Base-by-base conservation (phyloP, 2,888 invertebrate species). In the Cosmopolites sordidus region DNA sequence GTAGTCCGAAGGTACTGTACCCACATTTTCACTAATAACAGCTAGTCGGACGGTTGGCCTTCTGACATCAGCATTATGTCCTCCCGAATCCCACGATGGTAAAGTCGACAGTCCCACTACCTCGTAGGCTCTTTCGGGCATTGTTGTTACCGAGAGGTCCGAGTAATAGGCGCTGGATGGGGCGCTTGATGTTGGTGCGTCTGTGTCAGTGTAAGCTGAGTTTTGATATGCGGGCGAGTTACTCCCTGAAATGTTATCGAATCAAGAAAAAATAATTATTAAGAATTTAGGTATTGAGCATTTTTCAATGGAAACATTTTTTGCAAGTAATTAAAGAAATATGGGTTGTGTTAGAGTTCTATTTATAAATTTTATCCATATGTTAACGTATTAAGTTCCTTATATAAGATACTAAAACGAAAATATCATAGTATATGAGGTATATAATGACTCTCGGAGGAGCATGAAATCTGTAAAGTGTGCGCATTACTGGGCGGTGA, bases 81-180 rank as follows among this genome's bases (percentile, higher is more conserved):
- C 42, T 27, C 50, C 38, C 6, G 45, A 22, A 2, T 70, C 70
- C 72, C 78, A 78, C 53, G 73, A 71, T 4, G 78, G 76, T 70
- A 77, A 72, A 42, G 78, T 76, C 40, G 76, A 75, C 41, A 79
- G 69, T 12, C 81, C 82, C 11, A 83, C 81, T 15, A 81, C 77
- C 70, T 83, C 82, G 64, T 83, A 83, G 38, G 80, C 80, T 51
- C 81, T 69, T 61, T 82, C 82, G 2, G 71, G 69, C 16, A 76
- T 75, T 55, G 78, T 76, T 6, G 77, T 78, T 14, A 79, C 77
- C 12, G 82, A 82, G 49, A 86, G 74, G 71, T 86, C 86, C 52
- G 84, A 84, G 69, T 86, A 86, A 69, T 86, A 86, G 17, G 86
- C 86, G 72, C 85, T 85, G 67, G 84, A 85, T n/a, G 84, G 84